These are phyloP conservation scores for Coturnix japonica DNA, from an alignment of 2,113 vertebrate genomes.

Conservation along the genomic window DNA sequence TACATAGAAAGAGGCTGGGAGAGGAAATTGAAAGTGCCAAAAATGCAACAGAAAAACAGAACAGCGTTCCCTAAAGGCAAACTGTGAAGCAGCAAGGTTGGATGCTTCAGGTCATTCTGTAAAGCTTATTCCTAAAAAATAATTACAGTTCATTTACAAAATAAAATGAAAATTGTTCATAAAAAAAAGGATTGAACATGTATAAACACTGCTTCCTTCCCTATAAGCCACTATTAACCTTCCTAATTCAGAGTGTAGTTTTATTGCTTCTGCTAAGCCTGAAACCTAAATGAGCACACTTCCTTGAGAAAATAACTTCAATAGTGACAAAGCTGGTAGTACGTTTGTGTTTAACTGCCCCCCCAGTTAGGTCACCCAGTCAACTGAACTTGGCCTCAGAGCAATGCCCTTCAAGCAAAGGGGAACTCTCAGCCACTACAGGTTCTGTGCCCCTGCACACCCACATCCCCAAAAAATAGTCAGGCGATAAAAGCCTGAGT, in stretches of 20 bases:
- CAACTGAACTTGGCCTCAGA: neutral
- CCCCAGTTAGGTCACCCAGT: neutral
- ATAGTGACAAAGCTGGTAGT: slow-evolving; percentile 4
- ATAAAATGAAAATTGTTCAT: slow-evolving; percentile 51
- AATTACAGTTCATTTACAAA: slow-evolving; percentile 23
- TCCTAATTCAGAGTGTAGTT: neutral
- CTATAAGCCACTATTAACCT: neutral
- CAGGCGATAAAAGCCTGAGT: neutral
- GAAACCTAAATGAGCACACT: neutral
- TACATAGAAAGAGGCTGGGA: neutral
- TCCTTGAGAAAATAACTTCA: slow-evolving; percentile 26
- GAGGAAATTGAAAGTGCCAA: neutral
- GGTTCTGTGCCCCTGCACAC: neutral
- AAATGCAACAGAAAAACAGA: neutral
- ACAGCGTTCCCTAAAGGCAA: neutral
- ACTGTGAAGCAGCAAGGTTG: neutral
- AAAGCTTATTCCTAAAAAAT: slow-evolving; percentile 33
- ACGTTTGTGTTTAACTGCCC: slow-evolving; percentile 45
- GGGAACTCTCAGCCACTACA: neutral
- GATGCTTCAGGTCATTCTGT: neutral
- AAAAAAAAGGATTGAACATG: slow-evolving; percentile 49
- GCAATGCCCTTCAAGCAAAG: neutral
- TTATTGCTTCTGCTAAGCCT: neutral
- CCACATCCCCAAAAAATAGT: accelerated
- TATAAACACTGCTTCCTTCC: slow-evolving; percentile 15